Conservation (phyloP, 2,113 vertebrate genomes). For the Kryptolebias marmoratus region DNA sequence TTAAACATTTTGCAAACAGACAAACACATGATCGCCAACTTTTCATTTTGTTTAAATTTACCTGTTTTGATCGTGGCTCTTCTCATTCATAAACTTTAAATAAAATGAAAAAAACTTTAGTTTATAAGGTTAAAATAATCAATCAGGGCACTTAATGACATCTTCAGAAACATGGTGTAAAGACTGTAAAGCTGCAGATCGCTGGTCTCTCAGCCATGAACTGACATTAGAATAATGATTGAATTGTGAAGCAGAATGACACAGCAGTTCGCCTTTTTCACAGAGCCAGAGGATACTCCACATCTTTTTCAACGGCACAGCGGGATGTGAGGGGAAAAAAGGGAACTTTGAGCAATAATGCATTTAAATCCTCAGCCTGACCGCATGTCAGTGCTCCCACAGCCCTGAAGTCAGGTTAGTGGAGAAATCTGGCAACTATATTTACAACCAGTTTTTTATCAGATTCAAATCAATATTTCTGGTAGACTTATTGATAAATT, state of each 20-base stretch:
- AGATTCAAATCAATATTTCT: neutral
- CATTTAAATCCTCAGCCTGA: neutral
- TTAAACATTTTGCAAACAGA: too few relatives aligned
- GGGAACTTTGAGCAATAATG: constrained; percentile 7
- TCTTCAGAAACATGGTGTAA: neutral
- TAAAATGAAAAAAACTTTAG: too few relatives aligned
- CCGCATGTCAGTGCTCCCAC: neutral
- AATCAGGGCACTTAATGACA: too few relatives aligned
- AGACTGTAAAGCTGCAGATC: constrained; percentile 1
- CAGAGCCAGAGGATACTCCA: constrained; percentile 17
- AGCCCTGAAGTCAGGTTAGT: neutral
- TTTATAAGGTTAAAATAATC: too few relatives aligned
- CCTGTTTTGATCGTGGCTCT: too few relatives aligned
- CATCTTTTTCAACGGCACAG: constrained; percentile 20
- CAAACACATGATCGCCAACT: too few relatives aligned
- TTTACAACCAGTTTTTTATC: neutral
- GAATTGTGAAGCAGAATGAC: constrained; percentile 15
- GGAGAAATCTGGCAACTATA: neutral
- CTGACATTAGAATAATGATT: neutral
- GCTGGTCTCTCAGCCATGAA: neutral
- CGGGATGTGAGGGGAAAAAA: constrained; percentile 9
- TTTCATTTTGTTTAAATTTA: too few relatives aligned
- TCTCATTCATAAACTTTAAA: too few relatives aligned
- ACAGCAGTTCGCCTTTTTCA: neutral
- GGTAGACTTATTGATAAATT: too few relatives aligned